Base-by-base conservation (phyloP, 2,113 vertebrate species). In the Setophaga coronata region DNA sequence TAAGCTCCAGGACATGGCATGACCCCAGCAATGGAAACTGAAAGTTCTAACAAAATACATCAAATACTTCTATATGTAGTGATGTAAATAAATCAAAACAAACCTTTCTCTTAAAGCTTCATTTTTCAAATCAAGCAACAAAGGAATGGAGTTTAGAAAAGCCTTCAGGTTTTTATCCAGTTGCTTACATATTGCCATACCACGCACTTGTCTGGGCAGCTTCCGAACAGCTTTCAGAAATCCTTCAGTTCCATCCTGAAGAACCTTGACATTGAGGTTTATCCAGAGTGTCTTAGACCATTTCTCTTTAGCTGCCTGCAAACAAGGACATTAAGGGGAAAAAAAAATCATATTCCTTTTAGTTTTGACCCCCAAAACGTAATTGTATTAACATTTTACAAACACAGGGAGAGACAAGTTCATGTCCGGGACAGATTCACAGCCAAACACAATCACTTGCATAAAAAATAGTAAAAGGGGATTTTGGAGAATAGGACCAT, bases 231-330 rank as follows among this genome's bases (percentile, higher is more conserved):
- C 78, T 97, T 97, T 99, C 78, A 99, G 98, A 88, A 99, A 99
- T 8, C 96, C 96, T 3, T 99, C 99, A 0, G 98, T 97, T 18
- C 99, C 99, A 6, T 99, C 99, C 95, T 99, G 99, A 26, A 99
- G 98, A 78, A 99, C 7, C 88, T 99, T 98, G 7, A 99, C 98
- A 60, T 99, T 98, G 74, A 99, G 98, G 96, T 99, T 98, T 82
- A 97, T 96, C 99, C 99, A 99, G 53, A 99, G 97, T 0, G 99
- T 99, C 98, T 99, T 98, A 40, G 99, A 99, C 99, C 99, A 99
- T 65, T 99, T 98, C 25, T 98, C 93, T 94, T 99, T 99, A 56
- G 99, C 98, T 25, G 88, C 95, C 99, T 99, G 69, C 62, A 74
- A 96, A 67, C 1, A 26, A 28, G 23, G 34, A n/a, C n/a, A 74